Percentiles rank a stretch among this genome's conserved stretches.
Evolutionary conservation across 2,113 vertebrate species (phyloP).

Genomic region (Syrmaticus mikado): DNA sequence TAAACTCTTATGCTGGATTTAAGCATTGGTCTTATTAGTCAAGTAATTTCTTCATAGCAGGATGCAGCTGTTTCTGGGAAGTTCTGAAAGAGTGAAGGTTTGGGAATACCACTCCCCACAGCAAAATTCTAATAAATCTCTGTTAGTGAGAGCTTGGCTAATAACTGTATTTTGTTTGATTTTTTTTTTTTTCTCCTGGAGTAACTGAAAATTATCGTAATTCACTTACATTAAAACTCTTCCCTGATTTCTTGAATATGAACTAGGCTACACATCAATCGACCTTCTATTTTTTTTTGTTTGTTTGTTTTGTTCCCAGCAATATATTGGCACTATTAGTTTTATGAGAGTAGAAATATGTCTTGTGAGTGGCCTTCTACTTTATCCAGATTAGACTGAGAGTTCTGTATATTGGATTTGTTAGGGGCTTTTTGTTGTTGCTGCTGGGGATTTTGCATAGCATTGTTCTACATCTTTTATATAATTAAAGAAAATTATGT

Average conservation of each 20-base stretch:
- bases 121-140: background rate
- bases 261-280: background rate
- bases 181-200: background rate
- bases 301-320: background rate
- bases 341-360: background rate
- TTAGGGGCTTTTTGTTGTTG: background rate
- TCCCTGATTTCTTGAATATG: background rate
- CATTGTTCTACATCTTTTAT: background rate
- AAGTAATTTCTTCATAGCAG: background rate
- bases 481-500: background rate
- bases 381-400: background rate
- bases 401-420: fast-evolving
- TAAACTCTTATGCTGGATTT: background rate
- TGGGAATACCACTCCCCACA: background rate
- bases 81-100: background rate
- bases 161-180: background rate
- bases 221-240: background rate
- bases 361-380: background rate
- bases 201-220: background rate
- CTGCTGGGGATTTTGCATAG: background rate
- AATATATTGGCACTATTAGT: background rate
- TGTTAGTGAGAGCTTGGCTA: background rate
- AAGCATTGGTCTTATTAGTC: background rate
- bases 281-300: background rate
- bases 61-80: background rate